Evolutionary conservation across 2,113 vertebrate genomes (phyloP).

Genomic region (Mastomys coucha): DNA sequence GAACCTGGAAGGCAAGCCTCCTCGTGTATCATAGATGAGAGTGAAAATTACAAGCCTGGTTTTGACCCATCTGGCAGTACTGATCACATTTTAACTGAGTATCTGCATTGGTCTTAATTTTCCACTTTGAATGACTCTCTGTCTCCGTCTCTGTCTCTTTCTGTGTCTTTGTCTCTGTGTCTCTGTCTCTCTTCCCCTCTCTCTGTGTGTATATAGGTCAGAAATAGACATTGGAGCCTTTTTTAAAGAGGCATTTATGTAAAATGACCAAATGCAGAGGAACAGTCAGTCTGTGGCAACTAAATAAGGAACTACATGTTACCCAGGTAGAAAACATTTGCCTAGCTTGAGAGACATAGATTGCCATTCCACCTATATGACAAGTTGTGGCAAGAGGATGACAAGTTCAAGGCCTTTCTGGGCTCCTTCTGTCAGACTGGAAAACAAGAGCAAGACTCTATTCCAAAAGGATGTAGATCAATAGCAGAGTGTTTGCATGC

Average conservation of each 20-base stretch:
- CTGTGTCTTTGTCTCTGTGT: too few species aligned
- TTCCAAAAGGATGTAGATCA: neutral
- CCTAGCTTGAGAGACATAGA: neutral
- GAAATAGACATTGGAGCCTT: too few species aligned
- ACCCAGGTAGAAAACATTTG: neutral
- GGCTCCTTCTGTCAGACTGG: neutral
- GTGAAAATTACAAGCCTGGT: neutral
- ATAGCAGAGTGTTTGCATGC: neutral
- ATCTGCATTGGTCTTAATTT: neutral
- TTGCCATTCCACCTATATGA: neutral
- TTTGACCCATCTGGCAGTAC: neutral
- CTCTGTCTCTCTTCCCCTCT: too few species aligned
- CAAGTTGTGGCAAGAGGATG: neutral
- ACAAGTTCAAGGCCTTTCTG: neutral
- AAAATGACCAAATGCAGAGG: neutral
- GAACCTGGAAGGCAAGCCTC: neutral
- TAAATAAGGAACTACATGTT: neutral
- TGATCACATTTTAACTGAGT: neutral
- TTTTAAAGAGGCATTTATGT: neutral
- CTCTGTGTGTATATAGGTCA: too few species aligned
- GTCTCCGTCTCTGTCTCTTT: too few species aligned
- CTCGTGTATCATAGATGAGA: fast-evolving
- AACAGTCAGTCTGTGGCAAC: neutral
- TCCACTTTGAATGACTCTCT: neutral
- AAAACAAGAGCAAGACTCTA: neutral